These are phyloP conservation scores for Pachycephala philippinensis DNA, from an alignment of 2,113 vertebrate species.

Conservation along the genomic window DNA sequence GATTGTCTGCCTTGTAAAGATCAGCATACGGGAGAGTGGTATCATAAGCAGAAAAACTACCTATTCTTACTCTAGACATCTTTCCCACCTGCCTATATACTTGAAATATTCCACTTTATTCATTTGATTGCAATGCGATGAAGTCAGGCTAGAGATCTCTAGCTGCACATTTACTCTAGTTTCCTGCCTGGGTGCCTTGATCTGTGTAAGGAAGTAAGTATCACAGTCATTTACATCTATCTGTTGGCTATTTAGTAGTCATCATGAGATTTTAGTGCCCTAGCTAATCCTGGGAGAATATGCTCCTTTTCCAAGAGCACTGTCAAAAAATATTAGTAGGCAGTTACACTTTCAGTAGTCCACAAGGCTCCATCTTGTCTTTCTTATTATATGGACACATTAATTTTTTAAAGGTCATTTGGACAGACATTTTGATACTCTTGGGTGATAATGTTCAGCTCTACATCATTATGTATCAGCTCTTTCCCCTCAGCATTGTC, in stretches of 20 bases:
- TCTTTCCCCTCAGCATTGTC: background rate
- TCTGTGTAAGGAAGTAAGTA: background rate
- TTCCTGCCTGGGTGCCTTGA: background rate
- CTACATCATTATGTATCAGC: background rate
- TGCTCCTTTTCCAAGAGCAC: background rate
- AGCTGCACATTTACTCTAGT: background rate
- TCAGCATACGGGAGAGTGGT: rapidly evolving
- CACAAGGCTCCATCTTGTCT: background rate
- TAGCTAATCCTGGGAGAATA: background rate
- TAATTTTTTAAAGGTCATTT: background rate
- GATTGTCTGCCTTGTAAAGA: background rate
- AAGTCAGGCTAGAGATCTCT: background rate
- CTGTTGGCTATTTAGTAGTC: background rate
- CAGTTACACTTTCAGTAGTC: background rate
- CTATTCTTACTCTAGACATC: no score
- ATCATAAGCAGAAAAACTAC: background rate
- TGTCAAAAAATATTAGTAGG: background rate
- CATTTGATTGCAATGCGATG: background rate
- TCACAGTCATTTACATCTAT: background rate
- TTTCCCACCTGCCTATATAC: background rate
- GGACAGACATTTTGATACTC: background rate
- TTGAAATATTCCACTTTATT: background rate
- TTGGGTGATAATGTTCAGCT: background rate
- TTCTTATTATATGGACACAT: background rate
- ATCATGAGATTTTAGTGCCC: background rate